Percentiles rank a stretch among this genome's conserved stretches.
phyloP scores from a whole-genome alignment of 2,113 vertebrate species.

The Nesogale talazaci region DNA sequence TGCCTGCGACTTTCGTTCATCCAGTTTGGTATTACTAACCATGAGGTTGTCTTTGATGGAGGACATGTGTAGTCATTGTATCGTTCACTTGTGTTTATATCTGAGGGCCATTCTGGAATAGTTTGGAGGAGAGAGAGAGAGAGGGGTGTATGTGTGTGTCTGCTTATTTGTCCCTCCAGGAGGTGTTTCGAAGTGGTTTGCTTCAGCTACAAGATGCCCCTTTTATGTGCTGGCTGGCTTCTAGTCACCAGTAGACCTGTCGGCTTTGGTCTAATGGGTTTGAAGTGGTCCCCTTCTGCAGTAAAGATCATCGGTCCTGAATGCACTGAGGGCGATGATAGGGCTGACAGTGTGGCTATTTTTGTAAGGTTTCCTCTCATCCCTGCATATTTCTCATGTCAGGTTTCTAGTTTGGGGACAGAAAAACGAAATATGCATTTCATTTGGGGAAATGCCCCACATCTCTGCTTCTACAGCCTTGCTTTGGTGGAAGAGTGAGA shows the following conservation, averaged over 20 bases:
- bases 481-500: conserved; percentile 84
- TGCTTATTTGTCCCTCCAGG: conserved; percentile 54
- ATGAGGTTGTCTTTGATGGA: conserved; percentile 69
- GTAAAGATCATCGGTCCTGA: neutral
- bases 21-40: conserved; percentile 48
- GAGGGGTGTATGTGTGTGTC: neutral
- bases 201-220: conserved; percentile 73
- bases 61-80: conserved; percentile 53
- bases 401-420: conserved; percentile 49
- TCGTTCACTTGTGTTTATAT: conserved; percentile 54
- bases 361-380: neutral
- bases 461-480: conserved; percentile 82
- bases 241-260: conserved; percentile 71
- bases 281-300: conserved; percentile 56
- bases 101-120: conserved; percentile 55
- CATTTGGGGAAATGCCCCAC: conserved; percentile 77
- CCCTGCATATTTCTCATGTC: neutral
- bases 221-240: conserved; percentile 74
- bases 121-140: neutral
- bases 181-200: conserved; percentile 72
- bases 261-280: conserved; percentile 76
- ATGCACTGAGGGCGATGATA: neutral
- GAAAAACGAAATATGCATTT: conserved; percentile 75
- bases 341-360: neutral
- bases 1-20: neutral